Evolutionary conservation across 2,797 vertebrate species (phyloP), one percentile per base, ranked within the genome.

Genomic region (Buphagus erythrorhynchus): DNA sequence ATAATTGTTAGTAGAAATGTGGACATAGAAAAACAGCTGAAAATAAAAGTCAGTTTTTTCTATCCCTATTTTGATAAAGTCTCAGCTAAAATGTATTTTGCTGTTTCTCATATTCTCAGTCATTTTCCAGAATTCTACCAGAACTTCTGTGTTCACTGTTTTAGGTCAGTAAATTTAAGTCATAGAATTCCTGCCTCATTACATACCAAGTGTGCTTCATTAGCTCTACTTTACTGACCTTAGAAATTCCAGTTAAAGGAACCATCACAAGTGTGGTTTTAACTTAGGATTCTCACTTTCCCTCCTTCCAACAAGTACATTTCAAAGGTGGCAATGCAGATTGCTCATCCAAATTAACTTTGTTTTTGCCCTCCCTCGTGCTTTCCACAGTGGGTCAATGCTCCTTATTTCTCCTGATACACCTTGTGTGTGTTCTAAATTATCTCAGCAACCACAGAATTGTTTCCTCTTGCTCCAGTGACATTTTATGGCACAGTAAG

Each of bases 351-450:
- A 40, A n/a, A 43, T 42, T 21, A 40, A 16, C 18, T 79, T 54
- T n/a, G 7, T 51, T 42, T 19, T 52, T 51, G 20, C 24, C 22
- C 21, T 63, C 28, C 43, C n/a, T 31, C 0, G 0, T 45, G 43
- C 52, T 59, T 75, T 59, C 67, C 13, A 7, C 55, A 85, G 69
- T 78, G 51, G 20, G 8, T 55, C 25, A 26, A 5, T 0, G 9
- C 0, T 0, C 28, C 59, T 42, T 25, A 10, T 49, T 69, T 62
- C 51, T 57, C 29, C 63, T 0, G 0, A 10, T 12, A 18, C 7
- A 26, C 15, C 38, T 11, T 38, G 36, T 3, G 17, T 33, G 22
- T 18, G 33, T 31, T 24, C 61, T 68, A 65, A 63, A 55, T 46
- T 54, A 84, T n/a, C 65, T 76, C 65, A 87, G 59, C 67, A 69